Base-by-base conservation (phyloP, 2,797 vertebrate genomes). In the Tragelaphus oryx region DNA sequence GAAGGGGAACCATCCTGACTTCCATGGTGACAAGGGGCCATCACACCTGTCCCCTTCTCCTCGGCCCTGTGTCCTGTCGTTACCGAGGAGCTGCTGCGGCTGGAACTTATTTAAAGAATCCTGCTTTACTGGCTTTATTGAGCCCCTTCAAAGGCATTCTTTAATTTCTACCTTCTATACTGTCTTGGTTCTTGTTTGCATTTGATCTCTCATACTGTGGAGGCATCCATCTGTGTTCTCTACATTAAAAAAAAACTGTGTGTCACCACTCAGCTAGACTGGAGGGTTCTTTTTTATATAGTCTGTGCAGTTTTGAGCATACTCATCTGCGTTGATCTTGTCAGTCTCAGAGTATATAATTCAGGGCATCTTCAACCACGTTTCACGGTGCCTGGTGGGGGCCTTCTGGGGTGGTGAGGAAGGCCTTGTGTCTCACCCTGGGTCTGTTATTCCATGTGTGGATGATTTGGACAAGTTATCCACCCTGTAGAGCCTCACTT, bases 301-400 rank as follows among this genome's bases (percentile, higher is more conserved):
- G n/a, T 48, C 12, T 62, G 28, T 28, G 65, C 28, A 7, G 59
- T 60, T 78, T 78, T 41, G 50, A 37, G 46, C 65, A 4, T 4
- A 10, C 28, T 12, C 5, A 4, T 24, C 55, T 81, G 37, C 6
- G 3, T n/a, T 0, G 1, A 8, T 54, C 52, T 68, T 12, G 52
- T 60, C 76, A 84, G 41, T 81, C 55, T 65, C 46, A 11, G 18
- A 1, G 2, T 13, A 59, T 71, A 4, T 48, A 44, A 52, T 17
- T 41, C 33, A 22, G 87, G 37, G 22, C 84, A 28, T 50, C 87
- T 62, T 48, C 33, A 9, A 1, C 81, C 5, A 6, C 20, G 1
- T 6, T 14, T 33, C 22, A 8, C 12, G 4, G 60, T 26, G 50
- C 44, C 68, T 22, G 18, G 22, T 1, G 2, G 48, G 50, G 76